Base-by-base conservation (phyloP, 2,797 vertebrate genomes). In the Spinus pinus region DNA sequence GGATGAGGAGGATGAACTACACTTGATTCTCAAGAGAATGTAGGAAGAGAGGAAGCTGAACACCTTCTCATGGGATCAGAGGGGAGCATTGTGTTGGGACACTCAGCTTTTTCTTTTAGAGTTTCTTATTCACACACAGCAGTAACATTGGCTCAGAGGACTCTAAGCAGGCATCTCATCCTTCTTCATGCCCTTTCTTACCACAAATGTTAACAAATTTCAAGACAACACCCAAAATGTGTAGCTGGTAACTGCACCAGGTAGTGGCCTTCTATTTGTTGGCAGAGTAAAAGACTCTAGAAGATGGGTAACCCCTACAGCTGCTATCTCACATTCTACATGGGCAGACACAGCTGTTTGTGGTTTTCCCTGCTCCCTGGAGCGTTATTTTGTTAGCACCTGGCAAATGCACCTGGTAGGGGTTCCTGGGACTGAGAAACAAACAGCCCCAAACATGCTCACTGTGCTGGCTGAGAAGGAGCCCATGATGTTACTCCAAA, bases 31-130 rank as follows among this genome's bases (percentile, higher is more conserved):
- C 28, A 47, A 64, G 58, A 54, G 47, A 88, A 69, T 2, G 8
- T 23, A 86, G 33, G 31, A 62, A 8, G 23, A 51, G 28, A 47
- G 41, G 46, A 86, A 84, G 14, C 58, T 79, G 37, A 88, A 54
- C 25, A 42, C 14, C 15, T 83, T 56, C 22, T 69, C 31, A 11
- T 35, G 28, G 51, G 46, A 33, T 47, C 33, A 73, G 61, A 84
- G 72, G 25, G 12, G 10, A 42, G 1, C 0, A 0, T 12, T 84
- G 25, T 41, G 10, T 31, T 75, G 51, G 33, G 19, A 50, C 18
- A 14, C 37, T 70, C 33, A 77, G 30, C 58, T 85, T 6, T 58
- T 79, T 61, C n/a, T 78, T 56, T 62, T 7, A 49, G 51, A 49
- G 17, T 44, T 62, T 49, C 56, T 92, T 54, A 49, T 66, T 80